These are phyloP conservation scores for Drosophila demipolita DNA, from an alignment of 2,888 invertebrate species.

Conservation along the genomic window DNA sequence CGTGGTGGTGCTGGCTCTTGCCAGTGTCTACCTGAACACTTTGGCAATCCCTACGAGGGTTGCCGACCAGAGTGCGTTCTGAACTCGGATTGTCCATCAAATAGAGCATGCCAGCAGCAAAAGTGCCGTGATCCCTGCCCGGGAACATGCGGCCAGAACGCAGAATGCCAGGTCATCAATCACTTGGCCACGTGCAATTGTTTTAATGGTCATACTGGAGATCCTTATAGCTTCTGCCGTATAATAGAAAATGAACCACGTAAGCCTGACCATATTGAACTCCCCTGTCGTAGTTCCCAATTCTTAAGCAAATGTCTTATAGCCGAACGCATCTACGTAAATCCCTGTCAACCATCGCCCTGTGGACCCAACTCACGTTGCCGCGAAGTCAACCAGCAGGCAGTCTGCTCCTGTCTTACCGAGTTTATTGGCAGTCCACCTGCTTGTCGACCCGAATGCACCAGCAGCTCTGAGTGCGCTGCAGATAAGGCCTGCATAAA, in stretches of 20 bases:
- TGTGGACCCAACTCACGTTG: conserved; percentile 94
- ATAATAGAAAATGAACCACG: conserved; percentile 84
- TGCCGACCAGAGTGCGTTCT: conserved; percentile 89
- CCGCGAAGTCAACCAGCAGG: conserved; percentile 89
- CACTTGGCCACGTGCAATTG: conserved; percentile 89
- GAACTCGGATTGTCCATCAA: conserved; percentile 89
- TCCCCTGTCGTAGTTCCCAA: neutral
- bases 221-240: conserved; percentile 89
- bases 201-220: conserved; percentile 87
- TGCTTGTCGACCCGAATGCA: conserved; percentile 90
- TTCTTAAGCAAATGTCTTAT: conserved; percentile 36
- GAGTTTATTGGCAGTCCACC: conserved; percentile 87
- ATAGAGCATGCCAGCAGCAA: conserved; percentile 88
- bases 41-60: conserved; percentile 91
- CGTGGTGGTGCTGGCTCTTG: conserved; percentile 91
- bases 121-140: conserved; percentile 89
- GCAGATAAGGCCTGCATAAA: conserved; percentile 88
- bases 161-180: conserved; percentile 88
- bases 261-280: conserved; percentile 80
- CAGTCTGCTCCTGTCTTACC: conserved; percentile 89
- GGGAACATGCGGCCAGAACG: conserved; percentile 88
- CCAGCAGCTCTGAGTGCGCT: conserved; percentile 90
- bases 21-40: conserved; percentile 89
- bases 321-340: conserved; percentile 85
- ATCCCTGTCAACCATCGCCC: conserved; percentile 91